phyloP scores from a whole-genome alignment of 2,797 vertebrate genomes.

The Chaetodon trifasciatus region DNA sequence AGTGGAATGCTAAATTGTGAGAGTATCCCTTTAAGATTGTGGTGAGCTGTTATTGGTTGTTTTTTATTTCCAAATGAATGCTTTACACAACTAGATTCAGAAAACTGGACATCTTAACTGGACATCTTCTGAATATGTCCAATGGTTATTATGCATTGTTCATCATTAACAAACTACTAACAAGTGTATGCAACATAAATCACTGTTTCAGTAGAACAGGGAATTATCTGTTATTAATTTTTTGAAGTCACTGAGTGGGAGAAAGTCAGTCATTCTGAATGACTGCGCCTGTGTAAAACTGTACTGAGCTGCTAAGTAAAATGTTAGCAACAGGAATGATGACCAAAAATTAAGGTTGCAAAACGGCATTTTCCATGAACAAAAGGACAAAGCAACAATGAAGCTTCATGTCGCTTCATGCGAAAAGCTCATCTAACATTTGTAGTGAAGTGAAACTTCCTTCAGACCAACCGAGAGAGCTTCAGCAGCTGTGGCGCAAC shows the following conservation, averaged over 20 bases:
- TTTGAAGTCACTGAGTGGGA: too few relatives aligned
- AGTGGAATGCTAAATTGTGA: too few relatives aligned
- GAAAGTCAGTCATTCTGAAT: too few relatives aligned
- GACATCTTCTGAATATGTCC: background rate
- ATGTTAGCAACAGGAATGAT: background rate
- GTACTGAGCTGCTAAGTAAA: background rate
- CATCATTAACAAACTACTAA: too few relatives aligned
- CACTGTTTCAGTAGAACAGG: too few relatives aligned
- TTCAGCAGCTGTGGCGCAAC: slow-evolving; percentile 37
- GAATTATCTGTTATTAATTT: too few relatives aligned
- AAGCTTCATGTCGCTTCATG: background rate
- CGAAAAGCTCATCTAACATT: slow-evolving; percentile 33
- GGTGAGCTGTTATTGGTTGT: background rate
- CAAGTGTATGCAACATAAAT: too few relatives aligned
- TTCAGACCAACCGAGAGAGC: slow-evolving; percentile 22
- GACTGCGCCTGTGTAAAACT: background rate
- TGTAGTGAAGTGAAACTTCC: slow-evolving; percentile 52
- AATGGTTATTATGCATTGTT: too few relatives aligned
- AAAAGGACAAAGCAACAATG: background rate
- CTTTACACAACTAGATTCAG: background rate
- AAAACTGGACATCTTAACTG: background rate
- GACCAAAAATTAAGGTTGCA: background rate
- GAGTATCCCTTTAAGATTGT: background rate
- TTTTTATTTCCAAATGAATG: background rate
- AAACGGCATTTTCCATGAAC: background rate